Base-by-base conservation (phyloP, 2,797 vertebrate genomes). In the Pteronotus mesoamericanus region DNA sequence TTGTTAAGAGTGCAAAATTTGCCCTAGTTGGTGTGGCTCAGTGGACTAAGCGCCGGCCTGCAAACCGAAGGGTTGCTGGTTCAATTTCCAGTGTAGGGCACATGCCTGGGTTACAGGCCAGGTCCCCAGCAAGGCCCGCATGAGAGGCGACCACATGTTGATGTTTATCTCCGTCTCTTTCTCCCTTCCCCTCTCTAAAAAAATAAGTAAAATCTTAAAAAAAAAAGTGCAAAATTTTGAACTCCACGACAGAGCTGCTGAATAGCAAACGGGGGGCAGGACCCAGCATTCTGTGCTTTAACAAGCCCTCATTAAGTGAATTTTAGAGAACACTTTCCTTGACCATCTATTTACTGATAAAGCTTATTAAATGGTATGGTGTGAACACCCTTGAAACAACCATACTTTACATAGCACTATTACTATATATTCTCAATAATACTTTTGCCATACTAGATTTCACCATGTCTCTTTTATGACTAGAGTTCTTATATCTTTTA, bases 401-500 rank as follows among this genome's bases (percentile, higher is more conserved):
- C 3, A 3, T 59, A 32, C 26, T 89, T 95, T 64, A 53, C 22
- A 5, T 89, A 72, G 77, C 9, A 1, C 93, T 39, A 55, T 74
- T 92, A n/a, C 48, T 77, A 6, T 12, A 42, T 80, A 90, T 32
- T 88, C 14, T 84, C 34, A 85, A 57, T 72, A n/a, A 85, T 94
- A 55, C 11, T 74, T 53, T 86, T 48, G 37, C 68, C 34, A 14
- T 77, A 77, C 48, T 59, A 79, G 32, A 93, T 95, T 91, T 84
- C 51, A 80, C 12, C 42, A 32, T 82, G 16, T 72, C 66, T 95
- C 66, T 90, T 91, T 19, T 8, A 42, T 96, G 42, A 97, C 61
- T 80, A 32, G 71, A 89, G n/a, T 87, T 80, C 94, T 39, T 96
- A 2, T 97, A 51, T 97, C 0, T 89, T 98, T 97, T 97, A n/a